Evolutionary conservation across 2,113 vertebrate genomes (phyloP), one percentile per base, ranked within the genome.

Genomic region (Hemiscyllium ocellatum): DNA sequence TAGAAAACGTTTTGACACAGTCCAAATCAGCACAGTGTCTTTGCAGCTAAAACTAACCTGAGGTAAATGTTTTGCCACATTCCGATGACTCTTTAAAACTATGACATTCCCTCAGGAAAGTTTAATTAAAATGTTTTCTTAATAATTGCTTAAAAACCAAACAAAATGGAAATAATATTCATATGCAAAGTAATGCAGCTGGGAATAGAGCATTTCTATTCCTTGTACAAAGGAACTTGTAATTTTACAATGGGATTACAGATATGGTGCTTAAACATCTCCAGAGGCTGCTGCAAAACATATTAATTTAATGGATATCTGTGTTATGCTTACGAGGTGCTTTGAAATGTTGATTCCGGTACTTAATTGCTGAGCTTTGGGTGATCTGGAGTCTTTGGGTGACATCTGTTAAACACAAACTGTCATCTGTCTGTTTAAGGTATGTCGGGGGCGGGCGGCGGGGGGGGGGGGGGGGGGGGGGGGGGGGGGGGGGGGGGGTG

Each of bases 331-430:
- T 93, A 93, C 17, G n/a, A 93, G 89, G 89, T 93, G 89, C 89
- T 93, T 93, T 93, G 89, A 93, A 93, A 93, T 93, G 89, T 61
- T 93, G 89, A 93, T 66, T 93, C 89, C 89, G 89, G 56, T 93
- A 93, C 89, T 37, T 93, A 93, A 93, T 93, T 93, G 66, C 89
- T 42, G 61, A 93, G 89, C 61, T 93, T n/a, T 93, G 89, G 89
- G 89, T 93, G 89, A 93, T 93, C 89, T 93, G 89, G 89, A 93
- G 61, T 66, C 89, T 68, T 22, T 93, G 89, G 89, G 61, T 68
- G 89, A 93, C 89, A 93, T 93, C 89, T 93, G 89, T 93, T 93
- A 93, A 93, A 93, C 33, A 93, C 89, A 66, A 93, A 93, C 89
- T 68, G 61, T 93, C 89, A 93, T 93, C 61, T 93, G 89, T 93